These are phyloP conservation scores for Sebastes ruberrimus DNA, from an alignment of 2,797 vertebrate genomes.

Conservation along the genomic window DNA sequence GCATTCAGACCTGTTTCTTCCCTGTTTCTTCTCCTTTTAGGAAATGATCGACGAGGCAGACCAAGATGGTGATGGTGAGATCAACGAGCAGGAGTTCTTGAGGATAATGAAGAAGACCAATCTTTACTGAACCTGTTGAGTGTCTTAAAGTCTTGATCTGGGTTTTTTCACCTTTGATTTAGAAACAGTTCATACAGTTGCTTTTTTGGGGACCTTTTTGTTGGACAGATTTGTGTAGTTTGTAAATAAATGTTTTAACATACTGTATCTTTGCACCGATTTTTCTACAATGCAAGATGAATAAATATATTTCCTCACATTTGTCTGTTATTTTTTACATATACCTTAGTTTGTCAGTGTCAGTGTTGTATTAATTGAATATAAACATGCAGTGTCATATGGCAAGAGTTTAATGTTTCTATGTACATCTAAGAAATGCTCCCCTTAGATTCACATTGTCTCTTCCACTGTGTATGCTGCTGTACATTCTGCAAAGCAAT, in stretches of 20 bases:
- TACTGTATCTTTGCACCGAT: conserved; percentile 43
- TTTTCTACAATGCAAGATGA: conserved; percentile 60
- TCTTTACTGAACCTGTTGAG: conserved; percentile 81
- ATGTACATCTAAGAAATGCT: background rate
- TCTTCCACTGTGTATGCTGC: background rate
- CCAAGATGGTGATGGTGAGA: conserved; percentile 93
- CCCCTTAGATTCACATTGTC: background rate
- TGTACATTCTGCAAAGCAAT: conserved; percentile 11
- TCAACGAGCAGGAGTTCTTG: conserved; percentile 94
- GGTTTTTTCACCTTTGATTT: background rate
- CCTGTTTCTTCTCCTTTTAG: conserved; percentile 70
- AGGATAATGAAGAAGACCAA: conserved; percentile 96
- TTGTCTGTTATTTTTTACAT: background rate
- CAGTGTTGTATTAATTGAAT: background rate
- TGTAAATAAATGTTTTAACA: conserved; percentile 62
- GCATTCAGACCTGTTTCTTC: background rate
- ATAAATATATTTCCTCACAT: conserved; percentile 67
- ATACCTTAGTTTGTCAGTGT: background rate
- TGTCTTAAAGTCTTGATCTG: background rate
- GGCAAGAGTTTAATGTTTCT: background rate
- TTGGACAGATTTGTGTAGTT: background rate
- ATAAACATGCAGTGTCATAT: background rate
- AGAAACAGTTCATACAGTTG: conserved; percentile 15
- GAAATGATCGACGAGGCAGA: conserved; percentile 99
- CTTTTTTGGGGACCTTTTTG: background rate